phyloP scores from a whole-genome alignment of 2,113 vertebrate genomes.

The Tachysurus fulvidraco region DNA sequence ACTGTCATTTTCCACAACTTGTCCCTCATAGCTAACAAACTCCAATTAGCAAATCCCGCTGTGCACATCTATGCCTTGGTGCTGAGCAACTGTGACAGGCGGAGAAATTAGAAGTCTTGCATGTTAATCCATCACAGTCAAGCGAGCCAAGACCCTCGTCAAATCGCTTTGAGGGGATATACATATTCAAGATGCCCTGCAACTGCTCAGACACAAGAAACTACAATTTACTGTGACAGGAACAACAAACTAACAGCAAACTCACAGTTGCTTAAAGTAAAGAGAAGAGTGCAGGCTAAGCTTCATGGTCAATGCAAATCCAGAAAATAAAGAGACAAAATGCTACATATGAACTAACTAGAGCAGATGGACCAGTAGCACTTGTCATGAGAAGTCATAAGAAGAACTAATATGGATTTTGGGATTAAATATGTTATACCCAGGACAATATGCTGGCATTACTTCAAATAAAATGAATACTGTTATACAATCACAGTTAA shows the following conservation, averaged over 20 bases:
- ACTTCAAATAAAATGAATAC: neutral
- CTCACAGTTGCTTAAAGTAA: neutral
- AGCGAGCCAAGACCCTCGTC: conserved; percentile 71
- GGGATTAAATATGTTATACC: neutral
- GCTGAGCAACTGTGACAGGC: conserved; percentile 77
- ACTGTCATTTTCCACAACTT: conserved; percentile 80
- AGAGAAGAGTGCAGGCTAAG: conserved; percentile 12
- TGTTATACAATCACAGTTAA: conserved; percentile 14
- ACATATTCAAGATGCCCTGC: conserved; percentile 62
- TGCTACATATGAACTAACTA: neutral
- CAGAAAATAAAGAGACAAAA: conserved; percentile 8
- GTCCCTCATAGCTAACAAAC: conserved; percentile 79
- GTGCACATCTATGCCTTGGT: conserved; percentile 75
- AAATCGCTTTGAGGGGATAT: conserved; percentile 63
- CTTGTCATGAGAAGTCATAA: neutral
- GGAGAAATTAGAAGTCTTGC: conserved; percentile 74
- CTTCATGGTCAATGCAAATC: neutral
- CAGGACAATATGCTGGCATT: neutral
- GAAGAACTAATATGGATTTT: neutral
- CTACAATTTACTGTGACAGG: conserved; percentile 47
- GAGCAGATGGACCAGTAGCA: neutral
- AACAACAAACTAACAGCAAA: conserved; percentile 34
- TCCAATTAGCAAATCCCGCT: conserved; percentile 82
- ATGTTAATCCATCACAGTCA: conserved; percentile 74
- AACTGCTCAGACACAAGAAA: conserved; percentile 46